Conservation (phyloP, 2,888 invertebrate species). For the Gymnoscelis rufifasciata region DNA sequence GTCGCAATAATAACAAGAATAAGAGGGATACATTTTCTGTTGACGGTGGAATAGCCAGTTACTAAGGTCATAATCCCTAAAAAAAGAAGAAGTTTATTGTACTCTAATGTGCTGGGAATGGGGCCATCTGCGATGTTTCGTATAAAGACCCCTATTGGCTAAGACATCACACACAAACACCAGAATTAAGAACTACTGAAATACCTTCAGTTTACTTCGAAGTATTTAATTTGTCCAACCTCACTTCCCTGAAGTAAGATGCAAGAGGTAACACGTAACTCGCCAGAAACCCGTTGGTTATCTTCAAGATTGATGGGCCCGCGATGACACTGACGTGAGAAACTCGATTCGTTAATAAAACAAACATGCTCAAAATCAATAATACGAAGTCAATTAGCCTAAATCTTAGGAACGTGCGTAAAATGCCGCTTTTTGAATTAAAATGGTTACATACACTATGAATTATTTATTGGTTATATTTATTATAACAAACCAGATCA, state of each 20-base stretch:
- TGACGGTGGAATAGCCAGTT: too few species aligned
- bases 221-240: neutral
- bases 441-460: constrained; percentile 16
- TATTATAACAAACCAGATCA: constrained; percentile 8
- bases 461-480: constrained; percentile 21
- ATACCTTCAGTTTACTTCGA: too few species aligned
- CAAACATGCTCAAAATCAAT: constrained; percentile 51
- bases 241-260: constrained; percentile 17
- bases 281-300: constrained; percentile 20
- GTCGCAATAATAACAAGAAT: too few species aligned
- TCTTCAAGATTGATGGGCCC: constrained; percentile 24
- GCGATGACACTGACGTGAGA: constrained; percentile 20
- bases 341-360: constrained; percentile 28
- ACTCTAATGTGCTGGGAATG: too few species aligned
- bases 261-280: constrained; percentile 20
- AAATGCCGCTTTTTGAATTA: constrained; percentile 38
- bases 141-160: too few species aligned
- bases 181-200: too few species aligned
- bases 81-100: too few species aligned
- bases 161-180: too few species aligned
- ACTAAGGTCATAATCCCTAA: too few species aligned
- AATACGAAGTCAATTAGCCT: constrained; percentile 58
- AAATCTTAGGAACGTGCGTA: constrained; percentile 46
- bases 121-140: too few species aligned
- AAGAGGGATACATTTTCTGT: too few species aligned